phyloP scores from a whole-genome alignment of 2,797 vertebrate genomes.

The Lithobates sylvaticus region DNA sequence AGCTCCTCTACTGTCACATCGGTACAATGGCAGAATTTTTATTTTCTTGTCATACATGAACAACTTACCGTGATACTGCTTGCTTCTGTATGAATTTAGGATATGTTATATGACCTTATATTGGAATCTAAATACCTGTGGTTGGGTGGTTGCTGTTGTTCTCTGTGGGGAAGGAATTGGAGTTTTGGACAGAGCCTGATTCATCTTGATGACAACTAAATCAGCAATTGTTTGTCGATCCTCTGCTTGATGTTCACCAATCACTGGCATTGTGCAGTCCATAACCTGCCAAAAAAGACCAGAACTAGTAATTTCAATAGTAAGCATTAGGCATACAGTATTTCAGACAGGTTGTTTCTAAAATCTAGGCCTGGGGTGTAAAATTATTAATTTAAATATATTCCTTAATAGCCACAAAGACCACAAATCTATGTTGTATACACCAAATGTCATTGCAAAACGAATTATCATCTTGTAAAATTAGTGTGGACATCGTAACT shows the following conservation, averaged over 20 bases:
- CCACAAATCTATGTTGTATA: too few relatives aligned
- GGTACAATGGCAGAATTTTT: background rate
- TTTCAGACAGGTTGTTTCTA: too few relatives aligned
- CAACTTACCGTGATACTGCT: background rate
- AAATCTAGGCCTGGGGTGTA: too few relatives aligned
- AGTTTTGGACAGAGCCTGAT: conserved; percentile 83
- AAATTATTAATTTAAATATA: too few relatives aligned
- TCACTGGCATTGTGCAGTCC: conserved; percentile 94
- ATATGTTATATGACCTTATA: background rate
- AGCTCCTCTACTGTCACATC: too few relatives aligned
- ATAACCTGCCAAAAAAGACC: conserved; percentile 81
- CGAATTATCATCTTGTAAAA: too few relatives aligned
- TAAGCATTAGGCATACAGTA: too few relatives aligned
- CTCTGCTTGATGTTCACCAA: conserved; percentile 94
- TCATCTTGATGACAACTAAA: conserved; percentile 91
- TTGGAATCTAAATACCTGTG: conserved; percentile 81
- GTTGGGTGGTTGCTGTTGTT: conserved; percentile 87
- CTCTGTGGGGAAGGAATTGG: conserved; percentile 85
- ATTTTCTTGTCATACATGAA: background rate
- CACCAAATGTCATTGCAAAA: too few relatives aligned
- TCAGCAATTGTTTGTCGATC: conserved; percentile 94
- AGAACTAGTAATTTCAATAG: background rate
- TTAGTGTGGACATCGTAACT: too few relatives aligned
- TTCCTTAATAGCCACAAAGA: too few relatives aligned
- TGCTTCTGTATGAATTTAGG: background rate